Conservation (phyloP, 1,140 invertebrate species). For the fruit fly (Drosophila melanogaster) region Release_6_plus_ISO1_MT NT_033777.3:15301501-15302000, state of each 20-base stretch:
- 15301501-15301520: constrained; percentile 55
- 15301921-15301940: constrained; percentile 38
- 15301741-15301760: constrained; percentile 10
- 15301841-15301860: constrained; percentile 85
- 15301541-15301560: constrained; percentile 28
- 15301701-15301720: constrained; percentile 34
- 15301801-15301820: constrained; percentile 34
- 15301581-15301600: constrained; percentile 67
- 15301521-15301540: constrained; percentile 60
- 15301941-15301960: constrained; percentile 38
- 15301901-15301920: constrained; percentile 63
- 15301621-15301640: constrained; percentile 99
- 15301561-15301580: constrained; percentile 30
- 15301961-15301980: constrained; percentile 42
- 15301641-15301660: constrained; percentile 96
- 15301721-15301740: constrained; percentile 66
- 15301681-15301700: constrained; percentile 92
- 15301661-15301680: constrained; percentile 95
- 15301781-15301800: neutral
- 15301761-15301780: constrained; percentile 1
- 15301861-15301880: constrained; percentile 80
- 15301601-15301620: constrained; percentile 1
- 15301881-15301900: constrained; percentile 72
- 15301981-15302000: constrained; percentile 47
- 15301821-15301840: constrained; percentile 84